phyloP scores from a whole-genome alignment of 1,140 invertebrate species.

The Ptiloglossa arizonensis region DNA sequence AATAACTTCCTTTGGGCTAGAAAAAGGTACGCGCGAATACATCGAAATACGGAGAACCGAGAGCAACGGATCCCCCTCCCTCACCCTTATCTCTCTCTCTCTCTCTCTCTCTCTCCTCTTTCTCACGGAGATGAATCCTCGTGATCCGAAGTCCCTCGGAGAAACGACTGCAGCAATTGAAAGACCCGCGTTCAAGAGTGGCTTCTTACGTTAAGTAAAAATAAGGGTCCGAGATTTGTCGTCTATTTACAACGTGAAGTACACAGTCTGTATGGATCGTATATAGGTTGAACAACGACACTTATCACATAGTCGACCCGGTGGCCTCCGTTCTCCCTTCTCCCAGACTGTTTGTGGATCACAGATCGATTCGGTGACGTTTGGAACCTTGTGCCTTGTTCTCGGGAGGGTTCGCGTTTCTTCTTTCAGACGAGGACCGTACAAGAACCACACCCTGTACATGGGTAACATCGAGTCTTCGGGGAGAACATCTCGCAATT shows the following conservation, averaged over 20 bases:
- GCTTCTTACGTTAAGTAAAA: constrained; percentile 47
- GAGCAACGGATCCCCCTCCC: neutral
- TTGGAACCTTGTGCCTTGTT: neutral
- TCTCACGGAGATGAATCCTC: neutral
- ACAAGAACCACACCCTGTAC: neutral
- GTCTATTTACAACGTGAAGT: constrained; percentile 74
- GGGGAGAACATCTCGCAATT: neutral
- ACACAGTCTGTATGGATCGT: constrained; percentile 58
- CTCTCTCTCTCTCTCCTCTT: too few relatives aligned
- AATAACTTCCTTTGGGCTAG: constrained; percentile 40
- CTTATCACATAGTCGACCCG: constrained; percentile 46
- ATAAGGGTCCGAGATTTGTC: constrained; percentile 64
- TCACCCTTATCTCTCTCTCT: too few relatives aligned
- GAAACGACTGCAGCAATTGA: constrained; percentile 47
- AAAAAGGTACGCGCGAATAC: constrained; percentile 22
- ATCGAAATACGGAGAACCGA: neutral
- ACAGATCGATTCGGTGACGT: constrained; percentile 41
- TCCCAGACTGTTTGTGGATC: constrained; percentile 18
- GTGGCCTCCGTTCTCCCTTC: constrained; percentile 23
- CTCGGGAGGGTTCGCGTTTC: neutral
- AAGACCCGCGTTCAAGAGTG: constrained; percentile 27
- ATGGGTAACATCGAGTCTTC: neutral
- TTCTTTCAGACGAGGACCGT: neutral
- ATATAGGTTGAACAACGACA: constrained; percentile 55
- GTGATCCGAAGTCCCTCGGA: neutral